Conservation (phyloP, 2,888 invertebrate genomes). For the Aethes cnicana region DNA sequence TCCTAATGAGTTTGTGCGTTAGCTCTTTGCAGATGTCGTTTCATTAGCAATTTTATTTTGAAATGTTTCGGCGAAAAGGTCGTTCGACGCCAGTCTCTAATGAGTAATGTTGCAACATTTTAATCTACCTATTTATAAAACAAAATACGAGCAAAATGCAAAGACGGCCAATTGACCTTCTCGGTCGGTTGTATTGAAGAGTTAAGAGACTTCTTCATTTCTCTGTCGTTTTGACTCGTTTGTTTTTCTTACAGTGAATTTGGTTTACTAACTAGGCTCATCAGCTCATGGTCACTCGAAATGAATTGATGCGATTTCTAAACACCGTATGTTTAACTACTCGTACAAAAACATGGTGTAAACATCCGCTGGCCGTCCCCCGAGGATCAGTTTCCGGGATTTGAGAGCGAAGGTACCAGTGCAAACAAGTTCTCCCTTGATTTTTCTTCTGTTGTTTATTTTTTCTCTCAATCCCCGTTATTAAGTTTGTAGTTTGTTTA, state of each 20-base stretch:
- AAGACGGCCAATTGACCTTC: no score
- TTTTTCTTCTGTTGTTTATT: slow-evolving; percentile 68
- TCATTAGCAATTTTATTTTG: slow-evolving; percentile 2
- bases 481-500: slow-evolving; percentile 65
- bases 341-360: slow-evolving; percentile 48
- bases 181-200: no score
- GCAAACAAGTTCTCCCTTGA: slow-evolving; percentile 63
- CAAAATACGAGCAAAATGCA: no score
- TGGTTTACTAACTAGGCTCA: no score
- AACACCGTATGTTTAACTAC: slow-evolving; percentile 37
- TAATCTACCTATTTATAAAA: no score
- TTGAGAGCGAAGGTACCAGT: slow-evolving; percentile 52
- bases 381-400: slow-evolving; percentile 53
- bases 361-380: slow-evolving; percentile 37
- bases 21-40: background rate
- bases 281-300: background rate
- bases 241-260: no score
- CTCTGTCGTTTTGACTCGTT: no score
- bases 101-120: no score
- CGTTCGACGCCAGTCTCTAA: no score
- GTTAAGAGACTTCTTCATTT: no score
- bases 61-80: no score
- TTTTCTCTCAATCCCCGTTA: slow-evolving; percentile 66
- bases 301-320: slow-evolving; percentile 1
- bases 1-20: background rate